phyloP scores from a whole-genome alignment of 2,797 vertebrate species.

The Heterohyrax brucei region DNA sequence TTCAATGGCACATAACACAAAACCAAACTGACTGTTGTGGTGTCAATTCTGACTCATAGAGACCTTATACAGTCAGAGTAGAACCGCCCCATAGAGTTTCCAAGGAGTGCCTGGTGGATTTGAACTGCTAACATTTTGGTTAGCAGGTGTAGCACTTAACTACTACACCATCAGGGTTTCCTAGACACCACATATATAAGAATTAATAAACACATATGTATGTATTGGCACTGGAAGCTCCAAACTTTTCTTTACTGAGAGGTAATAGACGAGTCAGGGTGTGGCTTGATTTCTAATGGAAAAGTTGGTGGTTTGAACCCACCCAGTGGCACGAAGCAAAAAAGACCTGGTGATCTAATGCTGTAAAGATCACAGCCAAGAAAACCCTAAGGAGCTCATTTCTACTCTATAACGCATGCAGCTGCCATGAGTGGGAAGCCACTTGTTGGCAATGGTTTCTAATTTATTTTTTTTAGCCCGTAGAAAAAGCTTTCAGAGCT shows the following conservation, averaged over 20 bases:
- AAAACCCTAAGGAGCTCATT: neutral
- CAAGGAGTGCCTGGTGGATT: no score
- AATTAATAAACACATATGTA: neutral
- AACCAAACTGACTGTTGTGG: no score
- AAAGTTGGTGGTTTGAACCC: neutral
- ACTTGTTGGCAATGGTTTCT: neutral
- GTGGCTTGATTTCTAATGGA: neutral
- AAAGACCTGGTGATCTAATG: neutral
- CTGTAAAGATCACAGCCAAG: neutral
- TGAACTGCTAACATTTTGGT: no score
- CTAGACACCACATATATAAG: neutral
- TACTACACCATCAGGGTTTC: no score
- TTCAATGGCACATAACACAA: neutral
- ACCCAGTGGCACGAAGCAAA: neutral
- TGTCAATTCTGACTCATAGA: no score
- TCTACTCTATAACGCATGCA: neutral
- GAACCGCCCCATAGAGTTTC: no score
- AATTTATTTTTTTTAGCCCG: neutral
- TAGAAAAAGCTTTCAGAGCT: slow-evolving; percentile 1
- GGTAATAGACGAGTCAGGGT: neutral
- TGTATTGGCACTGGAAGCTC: neutral
- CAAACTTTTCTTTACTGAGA: neutral
- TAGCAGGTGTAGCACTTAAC: no score
- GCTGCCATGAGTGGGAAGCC: neutral
- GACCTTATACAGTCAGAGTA: no score